These are phyloP conservation scores for Rhinichthys osculus DNA, from an alignment of 2,797 vertebrate species.

Conservation along the genomic window DNA sequence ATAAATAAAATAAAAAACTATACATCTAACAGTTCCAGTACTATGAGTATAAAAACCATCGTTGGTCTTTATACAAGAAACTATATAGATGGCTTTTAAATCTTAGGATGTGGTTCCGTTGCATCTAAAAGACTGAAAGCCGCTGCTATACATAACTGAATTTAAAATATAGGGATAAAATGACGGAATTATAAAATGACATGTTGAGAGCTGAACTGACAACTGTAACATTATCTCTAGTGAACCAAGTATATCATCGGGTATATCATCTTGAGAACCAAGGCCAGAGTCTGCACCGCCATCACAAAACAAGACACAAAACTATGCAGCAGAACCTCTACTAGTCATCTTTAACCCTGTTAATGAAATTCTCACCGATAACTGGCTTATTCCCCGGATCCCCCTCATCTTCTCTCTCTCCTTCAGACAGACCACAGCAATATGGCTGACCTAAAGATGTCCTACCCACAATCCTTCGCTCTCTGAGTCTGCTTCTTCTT, in stretches of 20 bases:
- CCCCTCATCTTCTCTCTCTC: constrained; percentile 78
- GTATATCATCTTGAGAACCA: not conserved
- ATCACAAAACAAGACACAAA: not conserved
- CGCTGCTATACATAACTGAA: not conserved
- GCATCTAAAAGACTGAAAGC: not conserved
- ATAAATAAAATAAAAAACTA: not conserved
- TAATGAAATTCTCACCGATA: constrained; percentile 73
- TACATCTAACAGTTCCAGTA: not conserved
- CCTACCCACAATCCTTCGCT: constrained; percentile 76
- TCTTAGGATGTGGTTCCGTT: too few species aligned
- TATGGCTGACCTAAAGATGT: constrained; percentile 76
- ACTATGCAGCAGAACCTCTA: not conserved
- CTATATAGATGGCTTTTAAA: not conserved
- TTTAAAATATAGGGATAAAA: not conserved
- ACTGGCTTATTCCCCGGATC: constrained; percentile 76
- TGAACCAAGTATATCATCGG: too few species aligned
- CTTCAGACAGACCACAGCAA: constrained; percentile 72
- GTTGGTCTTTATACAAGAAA: not conserved
- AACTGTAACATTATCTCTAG: not conserved
- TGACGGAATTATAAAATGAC: not conserved
- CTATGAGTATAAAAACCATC: not conserved
- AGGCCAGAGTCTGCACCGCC: not conserved
- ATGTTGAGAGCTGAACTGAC: not conserved
- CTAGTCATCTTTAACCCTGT: not conserved
- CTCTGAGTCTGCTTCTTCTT: not conserved